phyloP scores from a whole-genome alignment of 2,113 vertebrate genomes.

The Pterocles orientalis region DNA sequence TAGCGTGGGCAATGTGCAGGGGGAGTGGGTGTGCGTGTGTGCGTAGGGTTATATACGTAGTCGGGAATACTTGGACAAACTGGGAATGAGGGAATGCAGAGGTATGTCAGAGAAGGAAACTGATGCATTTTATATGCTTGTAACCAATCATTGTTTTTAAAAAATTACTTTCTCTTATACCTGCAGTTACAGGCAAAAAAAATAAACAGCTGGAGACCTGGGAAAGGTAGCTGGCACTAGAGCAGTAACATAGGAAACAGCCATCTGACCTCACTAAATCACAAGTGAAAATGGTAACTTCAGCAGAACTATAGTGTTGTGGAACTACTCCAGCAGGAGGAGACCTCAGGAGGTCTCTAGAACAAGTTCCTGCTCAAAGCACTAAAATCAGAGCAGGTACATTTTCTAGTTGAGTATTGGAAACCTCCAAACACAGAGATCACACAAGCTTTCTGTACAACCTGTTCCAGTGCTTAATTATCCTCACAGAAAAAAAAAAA shows the following conservation, averaged over 20 bases:
- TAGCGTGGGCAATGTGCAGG: rapidly evolving
- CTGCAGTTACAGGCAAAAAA: not conserved
- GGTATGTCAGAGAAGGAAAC: not conserved
- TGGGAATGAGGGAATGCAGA: not conserved
- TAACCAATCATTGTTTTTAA: not conserved
- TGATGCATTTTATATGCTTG: not conserved
- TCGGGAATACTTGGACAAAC: not conserved
- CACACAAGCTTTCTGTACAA: not conserved
- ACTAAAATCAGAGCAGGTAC: not conserved
- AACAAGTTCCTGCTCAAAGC: not conserved
- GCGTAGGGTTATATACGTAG: no score
- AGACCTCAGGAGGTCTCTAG: not conserved
- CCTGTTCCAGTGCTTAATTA: not conserved
- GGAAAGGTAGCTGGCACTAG: not conserved
- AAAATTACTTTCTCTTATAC: not conserved
- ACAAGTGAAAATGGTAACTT: not conserved
- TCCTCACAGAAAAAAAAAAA: not conserved
- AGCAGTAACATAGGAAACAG: not conserved
- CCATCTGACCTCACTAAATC: not conserved
- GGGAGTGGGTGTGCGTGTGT: rapidly evolving
- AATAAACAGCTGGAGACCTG: not conserved
- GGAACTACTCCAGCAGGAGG: not conserved
- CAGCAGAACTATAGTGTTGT: not conserved
- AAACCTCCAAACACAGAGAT: not conserved
- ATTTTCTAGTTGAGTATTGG: not conserved